phyloP scores from a whole-genome alignment of 2,113 vertebrate genomes.

The Misgurnus mizolepis region DNA sequence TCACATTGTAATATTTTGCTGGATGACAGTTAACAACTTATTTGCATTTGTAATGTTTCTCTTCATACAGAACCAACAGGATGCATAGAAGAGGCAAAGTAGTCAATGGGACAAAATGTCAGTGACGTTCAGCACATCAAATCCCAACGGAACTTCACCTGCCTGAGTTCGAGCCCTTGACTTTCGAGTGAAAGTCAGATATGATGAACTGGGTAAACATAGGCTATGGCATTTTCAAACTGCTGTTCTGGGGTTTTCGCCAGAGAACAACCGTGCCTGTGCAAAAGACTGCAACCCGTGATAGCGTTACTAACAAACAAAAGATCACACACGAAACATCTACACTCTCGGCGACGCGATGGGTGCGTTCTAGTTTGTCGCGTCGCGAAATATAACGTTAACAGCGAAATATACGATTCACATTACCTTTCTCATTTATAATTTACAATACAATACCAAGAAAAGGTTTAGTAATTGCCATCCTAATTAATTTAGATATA shows the following conservation, averaged over 20 bases:
- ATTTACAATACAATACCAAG: not conserved
- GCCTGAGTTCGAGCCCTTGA: not conserved
- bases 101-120: not conserved
- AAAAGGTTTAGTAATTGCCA: not conserved
- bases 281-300: slow-evolving; percentile 1
- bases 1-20: not conserved
- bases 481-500: not conserved
- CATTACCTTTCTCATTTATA: not conserved
- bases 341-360: not conserved
- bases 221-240: not conserved
- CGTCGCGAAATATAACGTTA: slow-evolving; percentile 10
- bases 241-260: slow-evolving; percentile 7
- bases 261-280: not conserved
- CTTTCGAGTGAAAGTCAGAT: slow-evolving; percentile 8
- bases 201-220: not conserved
- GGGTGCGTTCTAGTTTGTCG: not conserved
- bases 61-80: not conserved
- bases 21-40: not conserved
- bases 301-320: slow-evolving; percentile 19
- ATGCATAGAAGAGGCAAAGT: not conserved
- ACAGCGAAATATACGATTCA: not conserved
- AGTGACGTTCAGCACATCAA: not conserved
- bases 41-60: too few relatives aligned
- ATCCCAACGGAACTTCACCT: not conserved
- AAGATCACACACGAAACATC: slow-evolving; percentile 8